phyloP scores from a whole-genome alignment of 2,797 vertebrate genomes.

The Tamandua tetradactyla region DNA sequence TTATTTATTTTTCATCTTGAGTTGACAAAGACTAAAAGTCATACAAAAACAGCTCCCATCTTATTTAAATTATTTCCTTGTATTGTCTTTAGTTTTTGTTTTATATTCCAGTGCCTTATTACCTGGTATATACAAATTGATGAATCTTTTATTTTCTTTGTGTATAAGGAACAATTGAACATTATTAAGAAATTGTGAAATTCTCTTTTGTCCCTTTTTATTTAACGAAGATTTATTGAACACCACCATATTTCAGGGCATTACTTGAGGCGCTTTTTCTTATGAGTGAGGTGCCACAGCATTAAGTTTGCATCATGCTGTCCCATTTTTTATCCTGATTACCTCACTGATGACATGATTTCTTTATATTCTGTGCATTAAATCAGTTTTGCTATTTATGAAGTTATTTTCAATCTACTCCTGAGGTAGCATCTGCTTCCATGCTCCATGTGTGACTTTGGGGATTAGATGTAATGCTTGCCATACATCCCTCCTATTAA shows the following conservation, averaged over 20 bases:
- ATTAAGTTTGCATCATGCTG: not conserved
- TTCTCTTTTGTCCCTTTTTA: not conserved
- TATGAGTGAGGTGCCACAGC: not conserved
- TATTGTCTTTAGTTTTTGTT: not conserved
- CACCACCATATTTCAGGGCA: not conserved
- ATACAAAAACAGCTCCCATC: not conserved
- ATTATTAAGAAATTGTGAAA: not conserved
- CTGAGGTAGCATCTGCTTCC: not conserved
- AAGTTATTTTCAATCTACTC: not conserved
- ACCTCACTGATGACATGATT: not conserved
- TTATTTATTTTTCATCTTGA: not conserved
- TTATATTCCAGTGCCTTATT: not conserved
- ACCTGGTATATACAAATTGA: too few relatives aligned
- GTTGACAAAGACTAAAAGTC: not conserved
- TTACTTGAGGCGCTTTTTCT: not conserved
- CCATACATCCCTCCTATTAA: not conserved
- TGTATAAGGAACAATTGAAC: too few relatives aligned
- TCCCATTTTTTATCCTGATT: not conserved
- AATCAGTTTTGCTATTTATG: not conserved
- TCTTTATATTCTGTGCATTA: not conserved
- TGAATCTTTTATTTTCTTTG: too few relatives aligned
- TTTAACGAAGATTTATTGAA: not conserved
- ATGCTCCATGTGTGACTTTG: not conserved
- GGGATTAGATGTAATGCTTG: not conserved
- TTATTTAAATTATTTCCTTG: not conserved